phyloP scores from a whole-genome alignment of 1,140 invertebrate species.

The Drosophila pallidifrons region DNA sequence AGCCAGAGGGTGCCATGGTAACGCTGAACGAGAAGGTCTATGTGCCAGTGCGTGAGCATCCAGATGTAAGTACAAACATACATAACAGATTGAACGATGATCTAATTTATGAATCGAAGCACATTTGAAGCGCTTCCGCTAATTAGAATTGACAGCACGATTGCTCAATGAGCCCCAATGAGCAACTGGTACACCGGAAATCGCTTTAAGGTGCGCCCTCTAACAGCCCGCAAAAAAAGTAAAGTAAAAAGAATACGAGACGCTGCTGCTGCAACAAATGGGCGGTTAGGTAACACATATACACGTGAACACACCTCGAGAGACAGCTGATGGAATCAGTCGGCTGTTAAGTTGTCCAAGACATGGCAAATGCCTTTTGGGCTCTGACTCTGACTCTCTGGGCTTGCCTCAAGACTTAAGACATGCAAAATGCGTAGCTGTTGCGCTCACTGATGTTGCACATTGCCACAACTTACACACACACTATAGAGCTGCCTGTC shows the following conservation, averaged over 20 bases:
- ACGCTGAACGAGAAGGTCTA: constrained; percentile 99
- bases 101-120: constrained; percentile 77
- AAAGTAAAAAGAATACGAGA: constrained; percentile 39
- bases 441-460: constrained; percentile 22
- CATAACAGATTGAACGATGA: constrained; percentile 52
- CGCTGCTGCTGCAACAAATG: constrained; percentile 60
- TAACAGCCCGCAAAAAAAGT: constrained; percentile 35
- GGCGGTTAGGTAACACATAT: constrained; percentile 56
- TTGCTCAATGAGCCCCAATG: constrained; percentile 63
- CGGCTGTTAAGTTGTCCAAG: constrained; percentile 70
- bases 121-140: constrained; percentile 74
- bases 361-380: constrained; percentile 36
- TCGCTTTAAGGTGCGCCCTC: constrained; percentile 77
- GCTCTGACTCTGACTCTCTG: constrained; percentile 20
- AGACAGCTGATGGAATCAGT: constrained; percentile 57
- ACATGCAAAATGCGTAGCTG: constrained; percentile 69
- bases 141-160: constrained; percentile 77
- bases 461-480: not conserved
- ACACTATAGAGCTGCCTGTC: constrained; percentile 16
- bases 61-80: constrained; percentile 94
- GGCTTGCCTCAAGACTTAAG: constrained; percentile 60
- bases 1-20: constrained; percentile 95
- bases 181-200: constrained; percentile 83
- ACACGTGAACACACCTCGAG: constrained; percentile 37
- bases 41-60: constrained; percentile 99